Conservation (phyloP, 2,888 invertebrate species). For the Ectemnius continuus region DNA sequence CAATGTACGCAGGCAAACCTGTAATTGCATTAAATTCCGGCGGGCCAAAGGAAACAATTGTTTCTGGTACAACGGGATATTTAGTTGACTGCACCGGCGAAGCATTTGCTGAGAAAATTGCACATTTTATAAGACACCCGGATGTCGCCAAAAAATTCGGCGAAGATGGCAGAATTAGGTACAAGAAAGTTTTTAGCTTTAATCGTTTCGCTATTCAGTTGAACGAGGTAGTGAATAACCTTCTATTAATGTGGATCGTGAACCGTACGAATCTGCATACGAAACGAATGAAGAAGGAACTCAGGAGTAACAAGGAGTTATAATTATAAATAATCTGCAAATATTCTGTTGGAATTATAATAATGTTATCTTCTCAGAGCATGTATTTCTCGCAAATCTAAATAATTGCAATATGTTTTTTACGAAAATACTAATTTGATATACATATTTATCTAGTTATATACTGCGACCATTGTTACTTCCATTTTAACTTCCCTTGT, state of each 20-base stretch:
- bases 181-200: constrained; percentile 90
- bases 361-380: no score
- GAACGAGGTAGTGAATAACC: constrained; percentile 77
- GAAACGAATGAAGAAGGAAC: no score
- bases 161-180: constrained; percentile 85
- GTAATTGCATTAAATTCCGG: constrained; percentile 97
- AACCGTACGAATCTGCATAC: no score
- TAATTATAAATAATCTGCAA: no score
- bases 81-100: constrained; percentile 84
- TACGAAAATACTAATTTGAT: no score
- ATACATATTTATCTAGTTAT: no score
- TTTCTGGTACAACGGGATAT: constrained; percentile 88
- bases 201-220: constrained; percentile 87
- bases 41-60: constrained; percentile 96
- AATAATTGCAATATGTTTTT: no score
- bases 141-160: constrained; percentile 85
- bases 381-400: no score
- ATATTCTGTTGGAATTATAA: no score
- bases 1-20: constrained; percentile 95
- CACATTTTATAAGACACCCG: constrained; percentile 82
- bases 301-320: no score
- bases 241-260: constrained; percentile 17
- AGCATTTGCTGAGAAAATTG: constrained; percentile 89
- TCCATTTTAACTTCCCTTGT: no score
- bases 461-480: no score